Evolutionary conservation across 1,140 invertebrate species (phyloP), one percentile per base, ranked within the genome.

Genomic region (Dryas iulia): DNA sequence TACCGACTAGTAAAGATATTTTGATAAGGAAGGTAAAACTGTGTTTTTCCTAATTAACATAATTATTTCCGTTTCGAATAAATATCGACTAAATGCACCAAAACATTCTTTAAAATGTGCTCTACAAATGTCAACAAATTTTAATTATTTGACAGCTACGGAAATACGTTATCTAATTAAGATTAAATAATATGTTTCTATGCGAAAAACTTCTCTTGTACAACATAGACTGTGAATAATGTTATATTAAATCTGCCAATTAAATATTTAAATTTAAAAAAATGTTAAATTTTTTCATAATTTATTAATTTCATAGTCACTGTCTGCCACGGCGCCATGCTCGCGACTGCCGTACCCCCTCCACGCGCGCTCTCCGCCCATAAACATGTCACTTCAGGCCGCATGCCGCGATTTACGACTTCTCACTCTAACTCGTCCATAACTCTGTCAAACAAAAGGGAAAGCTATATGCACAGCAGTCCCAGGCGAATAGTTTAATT

Each of bases 381-480:
- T 91, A 90, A 91, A 91, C 82, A 91, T 90, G 87, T 88, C 89
- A 90, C 82, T 87, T 81, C 82, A 67, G 72, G 81, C 82, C 80
- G 89, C 82, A 89, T 81, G 69, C 72, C 74, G 77, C 86, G 79
- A 91, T 90, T 91, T 90, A 91, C 86, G 85, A 90, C 81, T 82
- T 91, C 89, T 91, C 89, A 82, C 89, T 91, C 87, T 90, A 89
- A 88, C 89, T 74, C 79, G 80, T 71, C 81, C 81, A 91, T 91
- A 89, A 90, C 79, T 91, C 84, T 84, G 83, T 72, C 81, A 79
- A 89, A 91, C 87, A 91, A 91, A 91, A 91, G 89, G 87, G 89
- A 91, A 90, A 90, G 87, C 87, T 91, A 90, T 91, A 91, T 83
- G 74, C 71, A 86, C 86, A 87, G 83, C 86, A 85, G 83, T 89